A percentile compares a stretch with the other conserved stretches of the same genome.
Conservation (phyloP, 2,888 invertebrate genomes). For the Mimas tiliae region DNA sequence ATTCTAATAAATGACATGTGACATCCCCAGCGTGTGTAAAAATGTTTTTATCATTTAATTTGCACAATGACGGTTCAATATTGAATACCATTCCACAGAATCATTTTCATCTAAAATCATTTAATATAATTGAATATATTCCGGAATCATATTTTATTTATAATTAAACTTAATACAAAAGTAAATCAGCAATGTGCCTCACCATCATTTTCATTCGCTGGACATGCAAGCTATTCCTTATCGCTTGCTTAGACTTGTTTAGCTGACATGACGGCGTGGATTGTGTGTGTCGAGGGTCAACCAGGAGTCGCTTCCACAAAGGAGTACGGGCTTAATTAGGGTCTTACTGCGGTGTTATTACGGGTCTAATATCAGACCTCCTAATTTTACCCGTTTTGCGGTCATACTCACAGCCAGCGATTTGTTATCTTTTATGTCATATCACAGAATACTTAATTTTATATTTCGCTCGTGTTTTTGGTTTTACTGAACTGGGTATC, state of each 20-base stretch:
- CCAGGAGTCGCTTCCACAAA: not conserved
- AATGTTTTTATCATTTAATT: too few relatives aligned
- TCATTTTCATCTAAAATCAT: too few relatives aligned
- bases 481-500: not conserved
- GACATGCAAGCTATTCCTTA: not conserved
- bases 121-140: too few relatives aligned
- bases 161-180: not conserved
- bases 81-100: too few relatives aligned
- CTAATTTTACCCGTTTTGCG: slow-evolving; percentile 10
- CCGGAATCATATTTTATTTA: too few relatives aligned
- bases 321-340: slow-evolving; percentile 18
- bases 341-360: slow-evolving; percentile 18
- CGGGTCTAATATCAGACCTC: slow-evolving; percentile 16
- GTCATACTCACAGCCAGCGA: not conserved
- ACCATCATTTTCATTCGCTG: not conserved
- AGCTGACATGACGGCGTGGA: not conserved
- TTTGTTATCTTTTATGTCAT: slow-evolving; percentile 6
- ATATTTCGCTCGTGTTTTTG: not conserved
- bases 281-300: not conserved
- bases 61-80: too few relatives aligned
- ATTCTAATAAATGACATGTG: too few relatives aligned
- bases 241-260: not conserved
- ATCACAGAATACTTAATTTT: not conserved
- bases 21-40: too few relatives aligned
- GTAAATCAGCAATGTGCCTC: not conserved